These are phyloP conservation scores for Caenorhabditis angaria DNA, from an alignment of 2,888 invertebrate species.

Conservation along the genomic window DNA sequence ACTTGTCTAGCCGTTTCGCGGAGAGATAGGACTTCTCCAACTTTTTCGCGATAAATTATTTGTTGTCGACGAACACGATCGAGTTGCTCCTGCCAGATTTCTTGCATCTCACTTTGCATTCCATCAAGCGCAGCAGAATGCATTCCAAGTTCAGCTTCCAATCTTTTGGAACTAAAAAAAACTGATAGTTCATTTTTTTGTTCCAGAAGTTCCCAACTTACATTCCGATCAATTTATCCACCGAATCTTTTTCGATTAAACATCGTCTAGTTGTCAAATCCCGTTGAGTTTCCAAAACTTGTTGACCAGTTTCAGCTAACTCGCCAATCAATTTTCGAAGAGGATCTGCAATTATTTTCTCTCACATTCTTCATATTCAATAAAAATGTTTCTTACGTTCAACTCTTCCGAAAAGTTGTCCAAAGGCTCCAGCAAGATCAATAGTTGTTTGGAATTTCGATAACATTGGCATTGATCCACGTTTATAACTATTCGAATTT, in stretches of 20 bases:
- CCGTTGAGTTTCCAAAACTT: conserved; percentile 80
- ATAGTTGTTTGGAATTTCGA: conserved; percentile 61
- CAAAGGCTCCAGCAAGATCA: conserved; percentile 67
- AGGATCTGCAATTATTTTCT: conserved; percentile 37
- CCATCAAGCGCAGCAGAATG: conserved; percentile 71
- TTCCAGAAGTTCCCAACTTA: too few species aligned
- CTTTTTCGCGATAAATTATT: conserved; percentile 75
- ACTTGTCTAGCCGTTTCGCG: conserved; percentile 51
- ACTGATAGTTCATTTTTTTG: too few species aligned
- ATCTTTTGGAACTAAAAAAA: conserved; percentile 38
- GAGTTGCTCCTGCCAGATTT: conserved; percentile 81
- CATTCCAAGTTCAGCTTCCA: conserved; percentile 69
- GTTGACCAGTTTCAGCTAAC: conserved; percentile 72
- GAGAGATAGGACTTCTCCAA: conserved; percentile 39
- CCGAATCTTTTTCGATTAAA: conserved; percentile 63
- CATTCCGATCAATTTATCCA: conserved; percentile 54
- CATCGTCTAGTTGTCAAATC: conserved; percentile 80
- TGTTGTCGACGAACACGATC: conserved; percentile 81
- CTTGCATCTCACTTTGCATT: conserved; percentile 59
- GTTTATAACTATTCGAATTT: conserved; percentile 45
- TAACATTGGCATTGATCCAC: conserved; percentile 39
- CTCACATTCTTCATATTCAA: neutral
- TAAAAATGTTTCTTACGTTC: conserved; percentile 57
- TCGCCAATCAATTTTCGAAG: conserved; percentile 43
- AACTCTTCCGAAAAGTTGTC: conserved; percentile 63